These are phyloP conservation scores for Lithophane leautieri DNA, from an alignment of 2,888 invertebrate genomes.

Conservation along the genomic window DNA sequence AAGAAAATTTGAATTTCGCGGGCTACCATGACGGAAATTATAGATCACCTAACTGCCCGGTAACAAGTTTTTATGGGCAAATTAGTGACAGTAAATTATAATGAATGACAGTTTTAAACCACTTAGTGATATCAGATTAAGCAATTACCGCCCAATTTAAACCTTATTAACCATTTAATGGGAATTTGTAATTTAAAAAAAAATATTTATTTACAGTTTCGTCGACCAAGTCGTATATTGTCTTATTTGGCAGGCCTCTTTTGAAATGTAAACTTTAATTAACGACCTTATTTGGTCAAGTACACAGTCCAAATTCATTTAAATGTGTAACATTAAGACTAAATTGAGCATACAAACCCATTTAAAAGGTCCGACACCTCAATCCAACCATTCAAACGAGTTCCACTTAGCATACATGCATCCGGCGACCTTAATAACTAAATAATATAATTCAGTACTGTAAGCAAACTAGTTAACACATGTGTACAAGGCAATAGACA, in stretches of 20 bases:
- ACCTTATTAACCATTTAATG: constrained; percentile 25
- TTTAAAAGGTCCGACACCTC: constrained; percentile 63
- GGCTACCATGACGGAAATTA: neutral
- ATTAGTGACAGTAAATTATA: constrained; percentile 9
- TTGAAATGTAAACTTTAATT: constrained; percentile 49
- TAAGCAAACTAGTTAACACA: constrained; percentile 48
- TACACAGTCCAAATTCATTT: constrained; percentile 53
- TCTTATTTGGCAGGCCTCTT: constrained; percentile 43
- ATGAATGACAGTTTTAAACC: neutral
- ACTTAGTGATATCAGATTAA: constrained; percentile 33
- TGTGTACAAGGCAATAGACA: constrained; percentile 57
- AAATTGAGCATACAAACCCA: constrained; percentile 48
- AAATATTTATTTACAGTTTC: constrained; percentile 34
- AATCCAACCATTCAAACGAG: constrained; percentile 77
- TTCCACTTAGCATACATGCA: constrained; percentile 77
- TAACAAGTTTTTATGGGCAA: constrained; percentile 6
- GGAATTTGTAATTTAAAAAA: constrained; percentile 36
- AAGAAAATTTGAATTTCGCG: too few relatives aligned
- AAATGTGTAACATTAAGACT: constrained; percentile 57
- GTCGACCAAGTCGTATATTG: constrained; percentile 25
- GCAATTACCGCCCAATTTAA: constrained; percentile 28
- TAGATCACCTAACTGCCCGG: too few relatives aligned
- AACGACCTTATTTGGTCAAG: constrained; percentile 47
- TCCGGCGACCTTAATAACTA: constrained; percentile 80
- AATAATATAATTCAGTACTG: constrained; percentile 70